Conservation (phyloP, 2,113 vertebrate species). For the Stigmatopora argus region DNA sequence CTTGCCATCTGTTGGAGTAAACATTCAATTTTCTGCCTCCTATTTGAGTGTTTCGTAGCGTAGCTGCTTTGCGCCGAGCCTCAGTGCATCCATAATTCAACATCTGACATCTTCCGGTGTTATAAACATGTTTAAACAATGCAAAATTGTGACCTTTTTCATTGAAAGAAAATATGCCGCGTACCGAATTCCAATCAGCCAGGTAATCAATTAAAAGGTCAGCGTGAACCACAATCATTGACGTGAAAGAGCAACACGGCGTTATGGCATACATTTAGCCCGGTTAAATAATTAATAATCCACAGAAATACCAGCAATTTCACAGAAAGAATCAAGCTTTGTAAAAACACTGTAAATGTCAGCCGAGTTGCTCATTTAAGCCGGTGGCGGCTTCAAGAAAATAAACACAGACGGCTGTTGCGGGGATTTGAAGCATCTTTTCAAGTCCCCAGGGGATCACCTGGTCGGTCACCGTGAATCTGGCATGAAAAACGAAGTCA, state of each 20-base stretch:
- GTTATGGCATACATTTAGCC: slow-evolving; percentile 7
- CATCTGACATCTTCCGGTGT: neutral
- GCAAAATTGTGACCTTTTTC: slow-evolving; percentile 22
- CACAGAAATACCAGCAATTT: neutral
- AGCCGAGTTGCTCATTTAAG: neutral
- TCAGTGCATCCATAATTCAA: neutral
- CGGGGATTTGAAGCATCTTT: neutral
- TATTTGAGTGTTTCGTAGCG: neutral
- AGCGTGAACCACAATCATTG: slow-evolving; percentile 17
- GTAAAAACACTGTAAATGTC: slow-evolving; percentile 6
- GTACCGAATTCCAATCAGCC: slow-evolving; percentile 13
- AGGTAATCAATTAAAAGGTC: slow-evolving; percentile 23
- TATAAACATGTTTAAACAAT: neutral
- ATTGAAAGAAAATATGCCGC: neutral
- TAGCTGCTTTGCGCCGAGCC: neutral
- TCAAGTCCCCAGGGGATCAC: slow-evolving; percentile 5
- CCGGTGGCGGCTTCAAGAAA: neutral
- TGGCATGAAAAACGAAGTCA: slow-evolving; percentile 33
- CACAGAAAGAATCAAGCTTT: neutral
- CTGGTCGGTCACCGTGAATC: slow-evolving; percentile 40
- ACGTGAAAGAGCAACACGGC: slow-evolving; percentile 1
- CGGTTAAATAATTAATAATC: neutral
- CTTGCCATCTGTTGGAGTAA: neutral
- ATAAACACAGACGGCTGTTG: neutral
- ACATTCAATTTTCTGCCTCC: neutral